phyloP scores from a whole-genome alignment of 2,797 vertebrate genomes.

The Epinephelus awoara region DNA sequence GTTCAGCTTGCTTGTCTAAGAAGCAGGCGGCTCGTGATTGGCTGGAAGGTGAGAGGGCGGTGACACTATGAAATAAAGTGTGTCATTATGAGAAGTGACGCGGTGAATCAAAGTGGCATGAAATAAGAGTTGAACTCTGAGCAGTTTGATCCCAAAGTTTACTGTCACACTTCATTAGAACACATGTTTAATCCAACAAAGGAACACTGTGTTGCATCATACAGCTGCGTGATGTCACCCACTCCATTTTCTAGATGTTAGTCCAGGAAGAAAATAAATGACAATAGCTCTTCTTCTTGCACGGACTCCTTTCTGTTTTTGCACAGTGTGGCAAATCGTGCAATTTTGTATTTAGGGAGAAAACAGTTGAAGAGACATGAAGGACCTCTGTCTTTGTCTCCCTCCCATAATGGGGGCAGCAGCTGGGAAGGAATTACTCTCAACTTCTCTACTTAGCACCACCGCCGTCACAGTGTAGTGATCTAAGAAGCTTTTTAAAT shows the following conservation, averaged over 20 bases:
- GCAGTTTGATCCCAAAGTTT: neutral
- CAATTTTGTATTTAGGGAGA: conserved; percentile 9
- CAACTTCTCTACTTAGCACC: conserved; percentile 88
- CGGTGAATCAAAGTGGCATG: too few species aligned
- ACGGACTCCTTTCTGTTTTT: conserved; percentile 20
- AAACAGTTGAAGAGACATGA: conserved; percentile 23
- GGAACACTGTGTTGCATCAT: conserved; percentile 14
- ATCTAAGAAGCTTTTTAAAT: conserved; percentile 91
- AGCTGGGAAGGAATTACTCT: conserved; percentile 89
- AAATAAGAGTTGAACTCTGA: conserved; percentile 3
- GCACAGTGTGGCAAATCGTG: conserved; percentile 40
- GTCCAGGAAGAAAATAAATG: neutral
- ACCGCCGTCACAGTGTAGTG: conserved; percentile 90
- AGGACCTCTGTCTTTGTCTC: conserved; percentile 41
- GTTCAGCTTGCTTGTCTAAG: neutral
- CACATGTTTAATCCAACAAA: conserved; percentile 17
- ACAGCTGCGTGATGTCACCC: conserved; percentile 12
- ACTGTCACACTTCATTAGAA: neutral
- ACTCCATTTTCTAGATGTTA: conserved; percentile 6
- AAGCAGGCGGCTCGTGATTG: conserved; percentile 3
- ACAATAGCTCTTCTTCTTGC: conserved; percentile 7
- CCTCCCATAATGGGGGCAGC: conserved; percentile 78
- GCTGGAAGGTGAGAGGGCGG: neutral
- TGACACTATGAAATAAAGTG: too few species aligned
- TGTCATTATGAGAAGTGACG: too few species aligned